Evolutionary conservation across 1,140 invertebrate species (phyloP), one percentile per base, ranked within the genome.

Genomic region (Augochlora pura): DNA sequence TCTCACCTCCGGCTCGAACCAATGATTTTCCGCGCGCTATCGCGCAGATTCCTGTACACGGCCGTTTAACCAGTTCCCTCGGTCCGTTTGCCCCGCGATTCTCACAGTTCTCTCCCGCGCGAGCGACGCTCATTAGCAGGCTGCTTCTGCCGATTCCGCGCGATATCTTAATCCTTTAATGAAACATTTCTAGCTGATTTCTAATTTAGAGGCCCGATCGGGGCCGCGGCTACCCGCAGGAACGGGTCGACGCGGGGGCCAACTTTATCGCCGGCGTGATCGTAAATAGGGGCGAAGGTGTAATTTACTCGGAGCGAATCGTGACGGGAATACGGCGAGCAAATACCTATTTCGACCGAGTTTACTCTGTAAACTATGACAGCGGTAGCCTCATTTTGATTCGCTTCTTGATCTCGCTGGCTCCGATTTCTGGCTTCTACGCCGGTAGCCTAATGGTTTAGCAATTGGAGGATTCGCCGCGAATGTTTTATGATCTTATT

Each of bases 81-180:
- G 18, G 23, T n/a, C 23, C 38, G 21, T 82, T 70, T 59, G 75
- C 42, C 46, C 42, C 59, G 74, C 42, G 64, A 81, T 81, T 76
- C 69, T 62, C 83, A 57, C 76, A 83, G 83, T 67, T 83, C 66
- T 57, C 57, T 14, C 60, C 9, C 46, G 27, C n/a, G 59, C 62
- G 59, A 42, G 32, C n/a, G 14, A 54, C 14, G 71, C 71, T 84
- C 83, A 83, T 84, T 84, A 84, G 66, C 82, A 23, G 8, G 27
- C 25, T 65, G 54, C 42, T 72, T 49, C 60, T 62, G 74, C 8
- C 60, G 75, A 78, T 66, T 70, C 82, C n/a, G 23, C 77, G 59
- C 23, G 75, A 81, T 84, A 85, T 77, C 82, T 85, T 81, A 84
- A 85, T 79, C 63, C 83, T 27, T 57, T 71, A 38, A 57, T 76